These are phyloP conservation scores for Sminthurides aquaticus DNA, from an alignment of 2,888 invertebrate species.

Conservation along the genomic window DNA sequence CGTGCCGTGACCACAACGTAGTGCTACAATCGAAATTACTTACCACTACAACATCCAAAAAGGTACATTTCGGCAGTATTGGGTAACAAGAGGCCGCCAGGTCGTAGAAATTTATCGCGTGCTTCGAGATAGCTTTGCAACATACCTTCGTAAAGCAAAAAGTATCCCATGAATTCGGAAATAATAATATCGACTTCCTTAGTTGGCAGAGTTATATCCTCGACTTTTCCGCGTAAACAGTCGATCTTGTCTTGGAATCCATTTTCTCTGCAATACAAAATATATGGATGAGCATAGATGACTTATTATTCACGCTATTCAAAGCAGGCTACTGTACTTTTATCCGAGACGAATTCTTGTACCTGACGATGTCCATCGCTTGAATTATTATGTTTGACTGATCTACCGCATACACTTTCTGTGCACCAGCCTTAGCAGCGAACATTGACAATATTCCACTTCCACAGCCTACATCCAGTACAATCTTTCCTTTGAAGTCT, in stretches of 20 bases:
- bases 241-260: constrained; percentile 63
- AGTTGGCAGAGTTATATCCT: constrained; percentile 67
- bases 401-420: constrained; percentile 84
- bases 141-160: constrained; percentile 93
- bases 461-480: constrained; percentile 95
- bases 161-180: constrained; percentile 99
- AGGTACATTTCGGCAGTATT: constrained; percentile 75
- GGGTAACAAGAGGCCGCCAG: constrained; percentile 71
- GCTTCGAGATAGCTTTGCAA: constrained; percentile 86
- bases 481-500: constrained; percentile 64
- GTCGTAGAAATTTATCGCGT: constrained; percentile 68
- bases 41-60: constrained; percentile 70
- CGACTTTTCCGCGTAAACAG: constrained; percentile 75
- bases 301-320: neutral
- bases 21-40: constrained; percentile 27
- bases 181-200: constrained; percentile 83
- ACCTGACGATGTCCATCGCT: constrained; percentile 89
- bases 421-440: constrained; percentile 87
- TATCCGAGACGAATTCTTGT: neutral
- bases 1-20: no score
- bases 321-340: neutral
- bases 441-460: constrained; percentile 98
- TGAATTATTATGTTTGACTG: constrained; percentile 92
- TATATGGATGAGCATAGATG: constrained; percentile 26
- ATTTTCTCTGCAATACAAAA: constrained; percentile 65